Percentiles rank a stretch among this genome's conserved stretches.
Conservation (phyloP, 1,140 invertebrate genomes). For the Drosophila baimaii region DNA sequence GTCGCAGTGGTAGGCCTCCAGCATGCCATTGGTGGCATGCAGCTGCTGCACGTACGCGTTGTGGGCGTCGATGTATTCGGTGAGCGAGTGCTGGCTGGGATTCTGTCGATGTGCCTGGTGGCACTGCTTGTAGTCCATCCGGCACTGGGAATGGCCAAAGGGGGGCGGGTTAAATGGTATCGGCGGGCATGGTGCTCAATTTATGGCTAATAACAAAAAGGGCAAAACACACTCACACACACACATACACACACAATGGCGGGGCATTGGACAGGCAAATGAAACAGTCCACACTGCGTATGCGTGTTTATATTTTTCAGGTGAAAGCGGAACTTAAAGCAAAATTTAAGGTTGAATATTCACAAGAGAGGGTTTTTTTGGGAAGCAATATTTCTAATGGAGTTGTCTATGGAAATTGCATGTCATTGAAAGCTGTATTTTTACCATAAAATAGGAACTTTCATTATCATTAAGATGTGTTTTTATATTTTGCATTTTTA, state of each 20-base stretch:
- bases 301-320: slow-evolving; percentile 9
- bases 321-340: neutral
- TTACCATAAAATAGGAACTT: neutral
- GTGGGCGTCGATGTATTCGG: slow-evolving; percentile 94
- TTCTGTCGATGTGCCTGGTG: slow-evolving; percentile 90
- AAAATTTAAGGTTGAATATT: neutral
- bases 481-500: neutral
- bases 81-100: slow-evolving; percentile 88
- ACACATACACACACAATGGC: slow-evolving; percentile 13
- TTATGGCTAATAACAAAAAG: slow-evolving; percentile 50
- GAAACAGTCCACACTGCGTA: slow-evolving; percentile 14
- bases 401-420: neutral
- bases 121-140: slow-evolving; percentile 93
- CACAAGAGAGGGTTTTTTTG: neutral
- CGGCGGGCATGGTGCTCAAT: slow-evolving; percentile 29
- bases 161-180: neutral
- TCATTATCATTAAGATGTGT: neutral
- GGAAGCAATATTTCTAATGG: slow-evolving; percentile 5
- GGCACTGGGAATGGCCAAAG: slow-evolving; percentile 86
- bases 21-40: slow-evolving; percentile 95
- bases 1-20: slow-evolving; percentile 88
- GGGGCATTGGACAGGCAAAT: slow-evolving; percentile 5
- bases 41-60: slow-evolving; percentile 97
- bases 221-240: too few relatives aligned
- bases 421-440: neutral